phyloP scores from a whole-genome alignment of 2,797 vertebrate species.

The Cyclopterus lumpus region DNA sequence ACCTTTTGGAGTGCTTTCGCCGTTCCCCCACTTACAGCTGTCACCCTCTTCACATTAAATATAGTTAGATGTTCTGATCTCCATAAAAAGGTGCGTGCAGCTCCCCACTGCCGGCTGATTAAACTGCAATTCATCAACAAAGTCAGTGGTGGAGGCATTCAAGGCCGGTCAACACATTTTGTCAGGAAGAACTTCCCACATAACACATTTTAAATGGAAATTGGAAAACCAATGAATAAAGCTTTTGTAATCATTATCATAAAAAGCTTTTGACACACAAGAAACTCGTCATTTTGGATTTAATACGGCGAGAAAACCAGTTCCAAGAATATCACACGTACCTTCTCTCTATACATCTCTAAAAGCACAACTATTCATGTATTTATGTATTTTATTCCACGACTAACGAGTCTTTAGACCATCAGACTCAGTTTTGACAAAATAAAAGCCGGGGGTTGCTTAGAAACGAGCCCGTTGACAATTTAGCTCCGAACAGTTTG shows the following conservation, averaged over 20 bases:
- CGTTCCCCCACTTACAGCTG: background rate
- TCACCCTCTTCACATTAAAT: background rate
- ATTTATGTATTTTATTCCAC: constrained; percentile 10
- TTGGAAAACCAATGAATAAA: constrained; percentile 44
- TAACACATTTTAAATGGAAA: constrained; percentile 39
- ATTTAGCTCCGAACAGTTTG: constrained; percentile 44
- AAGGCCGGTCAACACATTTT: constrained; percentile 34
- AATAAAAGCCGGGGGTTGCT: constrained; percentile 53
- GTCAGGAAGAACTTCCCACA: constrained; percentile 6
- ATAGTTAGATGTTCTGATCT: background rate
- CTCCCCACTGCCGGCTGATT: constrained; percentile 17
- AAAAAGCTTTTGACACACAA: constrained; percentile 2
- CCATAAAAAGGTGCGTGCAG: constrained; percentile 7
- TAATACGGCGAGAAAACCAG: background rate
- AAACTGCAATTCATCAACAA: constrained; percentile 42
- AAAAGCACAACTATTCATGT: constrained; percentile 18
- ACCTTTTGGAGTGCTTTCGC: background rate
- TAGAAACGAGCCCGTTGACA: constrained; percentile 59
- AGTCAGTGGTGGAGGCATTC: constrained; percentile 18
- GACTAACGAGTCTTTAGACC: constrained; percentile 11
- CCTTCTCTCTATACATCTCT: background rate
- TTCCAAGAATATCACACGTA: background rate
- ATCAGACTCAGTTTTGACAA: constrained; percentile 30
- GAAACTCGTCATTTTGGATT: background rate
- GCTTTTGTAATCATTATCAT: constrained; percentile 29